Evolutionary conservation across 2,888 invertebrate genomes (phyloP), one percentile per base, ranked within the genome.

Genomic region (Volucella inanis): DNA sequence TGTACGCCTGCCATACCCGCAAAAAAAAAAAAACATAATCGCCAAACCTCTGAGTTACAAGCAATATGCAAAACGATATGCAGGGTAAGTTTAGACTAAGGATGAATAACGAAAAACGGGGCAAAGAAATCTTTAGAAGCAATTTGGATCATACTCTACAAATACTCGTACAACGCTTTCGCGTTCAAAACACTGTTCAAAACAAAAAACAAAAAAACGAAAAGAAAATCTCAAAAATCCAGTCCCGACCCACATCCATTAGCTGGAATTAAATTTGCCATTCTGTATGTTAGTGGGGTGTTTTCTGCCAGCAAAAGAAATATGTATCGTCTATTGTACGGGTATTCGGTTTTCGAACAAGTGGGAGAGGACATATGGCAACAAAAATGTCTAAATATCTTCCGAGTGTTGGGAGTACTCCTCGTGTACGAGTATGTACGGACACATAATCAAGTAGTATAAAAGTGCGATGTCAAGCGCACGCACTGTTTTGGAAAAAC

Each of bases 261-360:
- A 85, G 76, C 45, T 55, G 80, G 80, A 80, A 85, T 85, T 80
- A 85, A 85, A 85, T 85, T 80, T 85, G 61, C 61, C 54, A 72
- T 72, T 76, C 52, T 52, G 54, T 49, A 74, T 45, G 55, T 67
- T 79, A 70, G 71, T 65, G 10, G 80, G 71, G 75, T 71, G 15
- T 70, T 79, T 22, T 57, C 12, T 45, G 54, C 41, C 43, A 55
- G 11, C 54, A 65, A 57, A 50, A 65, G 31, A 64, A 68, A 52
- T 52, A 22, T 22, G 22, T 22, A 22, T 22, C 22, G 22, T 3
- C 52, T 47, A 54, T 70, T 70, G 64, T 78, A 43, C 31, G 43
- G 12, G 54, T n/a, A 12, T 31, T 11, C 3, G 3, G 4, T 3
- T 22, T 38, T 45, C 47, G 39, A 11, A 39, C 50, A 57, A 78